Percentiles rank a stretch among this genome's conserved stretches.
Evolutionary conservation across 2,888 invertebrate species (phyloP).

Genomic region (Eupithecia subfuscata): DNA sequence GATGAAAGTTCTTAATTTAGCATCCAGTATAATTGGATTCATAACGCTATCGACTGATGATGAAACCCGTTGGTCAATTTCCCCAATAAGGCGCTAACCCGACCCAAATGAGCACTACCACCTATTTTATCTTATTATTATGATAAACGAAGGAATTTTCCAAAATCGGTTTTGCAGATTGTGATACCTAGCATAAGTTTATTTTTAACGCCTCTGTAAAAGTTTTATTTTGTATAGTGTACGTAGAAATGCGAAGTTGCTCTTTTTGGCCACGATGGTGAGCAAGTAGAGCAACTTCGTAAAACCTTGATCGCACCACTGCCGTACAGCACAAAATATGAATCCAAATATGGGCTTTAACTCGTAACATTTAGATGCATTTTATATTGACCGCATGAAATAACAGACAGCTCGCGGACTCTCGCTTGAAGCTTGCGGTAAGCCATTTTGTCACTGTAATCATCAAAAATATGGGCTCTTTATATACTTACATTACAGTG

Average conservation of each 20-base stretch:
- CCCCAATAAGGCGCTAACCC: not conserved
- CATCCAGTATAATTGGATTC: not conserved
- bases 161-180: too few species aligned
- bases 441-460: not conserved
- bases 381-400: not conserved
- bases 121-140: too few species aligned
- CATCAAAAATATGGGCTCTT: too few species aligned
- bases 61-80: not conserved
- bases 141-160: too few species aligned
- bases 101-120: too few species aligned
- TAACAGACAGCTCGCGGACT: not conserved
- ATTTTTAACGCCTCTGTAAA: too few species aligned
- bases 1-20: not conserved
- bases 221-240: too few species aligned
- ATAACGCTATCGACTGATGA: not conserved
- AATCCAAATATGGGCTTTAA: not conserved
- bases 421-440: not conserved
- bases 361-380: not conserved
- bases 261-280: too few species aligned
- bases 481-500: too few species aligned
- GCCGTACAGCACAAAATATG: not conserved
- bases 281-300: too few species aligned
- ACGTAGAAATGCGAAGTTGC: too few species aligned
- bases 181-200: too few species aligned
- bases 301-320: not conserved